phyloP scores from a whole-genome alignment of 2,888 invertebrate genomes.

The Himalopsyche tibetana region DNA sequence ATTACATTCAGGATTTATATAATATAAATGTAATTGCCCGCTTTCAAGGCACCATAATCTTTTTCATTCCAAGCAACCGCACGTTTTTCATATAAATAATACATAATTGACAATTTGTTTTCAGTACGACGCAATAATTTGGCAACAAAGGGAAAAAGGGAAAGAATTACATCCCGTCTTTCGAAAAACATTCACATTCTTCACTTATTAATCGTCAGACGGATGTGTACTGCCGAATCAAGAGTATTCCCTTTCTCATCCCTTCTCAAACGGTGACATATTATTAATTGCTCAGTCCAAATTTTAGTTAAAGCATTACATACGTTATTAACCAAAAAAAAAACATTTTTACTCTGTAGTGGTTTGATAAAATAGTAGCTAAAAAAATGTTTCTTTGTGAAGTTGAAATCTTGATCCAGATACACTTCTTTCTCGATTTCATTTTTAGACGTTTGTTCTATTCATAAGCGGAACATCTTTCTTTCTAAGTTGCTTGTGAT shows the following conservation, averaged over 20 bases:
- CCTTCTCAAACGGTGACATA: background rate
- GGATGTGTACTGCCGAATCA: slow-evolving; percentile 16
- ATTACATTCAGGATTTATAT: background rate
- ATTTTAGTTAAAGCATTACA: too few relatives aligned
- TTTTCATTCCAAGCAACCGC: slow-evolving; percentile 14
- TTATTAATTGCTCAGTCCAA: too few relatives aligned
- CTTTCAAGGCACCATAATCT: slow-evolving; percentile 21
- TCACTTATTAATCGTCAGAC: slow-evolving; percentile 22
- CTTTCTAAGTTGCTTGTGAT: too few relatives aligned
- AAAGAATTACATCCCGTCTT: slow-evolving; percentile 22
- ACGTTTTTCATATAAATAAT: slow-evolving; percentile 34
- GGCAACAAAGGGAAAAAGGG: slow-evolving; percentile 12
- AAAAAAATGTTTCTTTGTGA: too few relatives aligned
- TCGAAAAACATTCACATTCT: slow-evolving; percentile 21
- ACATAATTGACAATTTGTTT: slow-evolving; percentile 34
- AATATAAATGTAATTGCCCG: background rate
- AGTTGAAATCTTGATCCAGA: too few relatives aligned
- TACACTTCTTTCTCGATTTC: too few relatives aligned
- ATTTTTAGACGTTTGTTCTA: too few relatives aligned
- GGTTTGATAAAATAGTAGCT: too few relatives aligned
- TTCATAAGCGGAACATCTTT: too few relatives aligned
- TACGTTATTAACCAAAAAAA: too few relatives aligned
- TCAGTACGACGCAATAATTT: slow-evolving; percentile 14
- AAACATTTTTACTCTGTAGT: too few relatives aligned
- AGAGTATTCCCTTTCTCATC: background rate